A percentile compares a stretch with the other conserved stretches of the same genome.
phyloP scores from a whole-genome alignment of 2,797 vertebrate genomes.

The Semaprochilodus insignis region DNA sequence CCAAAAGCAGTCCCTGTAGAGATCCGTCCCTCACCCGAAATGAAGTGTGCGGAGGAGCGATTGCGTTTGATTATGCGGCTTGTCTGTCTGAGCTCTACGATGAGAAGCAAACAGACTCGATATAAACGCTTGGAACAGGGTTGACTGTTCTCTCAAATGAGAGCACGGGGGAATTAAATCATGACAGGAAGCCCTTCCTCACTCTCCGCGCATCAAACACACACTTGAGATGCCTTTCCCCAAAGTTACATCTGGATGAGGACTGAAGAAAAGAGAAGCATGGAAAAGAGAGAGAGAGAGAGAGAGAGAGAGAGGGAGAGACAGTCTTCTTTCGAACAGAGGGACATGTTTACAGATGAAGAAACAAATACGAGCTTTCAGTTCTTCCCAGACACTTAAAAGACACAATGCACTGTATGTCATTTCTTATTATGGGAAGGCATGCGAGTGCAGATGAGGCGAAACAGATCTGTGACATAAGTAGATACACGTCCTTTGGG shows the following conservation, averaged over 20 bases:
- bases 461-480: neutral
- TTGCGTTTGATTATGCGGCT: conserved; percentile 59
- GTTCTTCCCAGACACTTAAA: neutral
- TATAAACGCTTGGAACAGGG: conserved; percentile 51
- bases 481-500: neutral
- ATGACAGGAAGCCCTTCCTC: conserved; percentile 24
- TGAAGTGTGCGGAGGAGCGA: conserved; percentile 42
- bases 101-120: conserved; percentile 53
- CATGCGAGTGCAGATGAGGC: conserved; percentile 2
- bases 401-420: neutral
- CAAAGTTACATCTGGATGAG: neutral
- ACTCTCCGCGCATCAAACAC: conserved; percentile 15
- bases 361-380: conserved; percentile 42
- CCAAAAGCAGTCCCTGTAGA: conserved; percentile 37
- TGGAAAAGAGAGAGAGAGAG: neutral
- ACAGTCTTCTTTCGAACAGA: neutral
- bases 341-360: conserved; percentile 44
- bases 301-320: no score
- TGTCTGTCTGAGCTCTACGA: conserved; percentile 33
- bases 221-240: conserved; percentile 20
- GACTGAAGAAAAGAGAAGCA: neutral
- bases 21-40: conserved; percentile 53
- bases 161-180: conserved; percentile 57
- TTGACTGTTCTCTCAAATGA: conserved; percentile 52
- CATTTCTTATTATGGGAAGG: neutral